Evolutionary conservation across 2,888 invertebrate genomes (phyloP).

Genomic region (Petrolisthes manimaculis): DNA sequence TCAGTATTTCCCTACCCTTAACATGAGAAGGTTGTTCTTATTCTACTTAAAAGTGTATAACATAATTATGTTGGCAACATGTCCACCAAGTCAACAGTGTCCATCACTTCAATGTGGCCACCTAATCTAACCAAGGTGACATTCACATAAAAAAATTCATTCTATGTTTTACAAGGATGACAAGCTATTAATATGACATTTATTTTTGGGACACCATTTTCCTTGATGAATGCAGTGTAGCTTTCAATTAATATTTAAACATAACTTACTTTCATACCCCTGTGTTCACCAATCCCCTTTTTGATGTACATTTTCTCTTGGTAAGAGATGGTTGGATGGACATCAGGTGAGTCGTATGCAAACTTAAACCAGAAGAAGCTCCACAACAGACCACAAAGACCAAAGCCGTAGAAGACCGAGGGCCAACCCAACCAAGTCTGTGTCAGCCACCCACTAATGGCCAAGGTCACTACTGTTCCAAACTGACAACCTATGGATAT

Average conservation of each 20-base stretch:
- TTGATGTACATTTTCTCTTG: constrained; percentile 81
- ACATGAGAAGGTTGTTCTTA: too few relatives aligned
- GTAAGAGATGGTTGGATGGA: constrained; percentile 78
- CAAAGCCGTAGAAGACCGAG: constrained; percentile 75
- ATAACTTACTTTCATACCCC: constrained; percentile 34
- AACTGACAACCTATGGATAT: constrained; percentile 70
- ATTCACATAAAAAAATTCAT: neutral
- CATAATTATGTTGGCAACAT: too few relatives aligned
- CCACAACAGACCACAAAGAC: constrained; percentile 71
- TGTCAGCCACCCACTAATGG: constrained; percentile 75
- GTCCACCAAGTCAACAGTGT: too few relatives aligned
- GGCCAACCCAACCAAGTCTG: constrained; percentile 75
- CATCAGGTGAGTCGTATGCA: constrained; percentile 73
- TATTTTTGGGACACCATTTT: neutral
- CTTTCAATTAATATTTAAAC: too few relatives aligned
- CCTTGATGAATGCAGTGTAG: neutral
- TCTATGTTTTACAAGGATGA: neutral
- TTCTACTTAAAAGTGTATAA: too few relatives aligned
- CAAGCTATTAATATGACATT: neutral
- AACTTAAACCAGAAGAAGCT: constrained; percentile 71
- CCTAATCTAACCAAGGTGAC: neutral
- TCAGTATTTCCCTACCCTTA: too few relatives aligned
- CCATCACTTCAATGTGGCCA: too few relatives aligned
- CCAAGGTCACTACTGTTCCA: constrained; percentile 73
- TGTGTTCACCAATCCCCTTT: constrained; percentile 69